Evolutionary conservation across 2,113 vertebrate genomes (phyloP), one percentile per base, ranked within the genome.

Genomic region (Eulemur rufifrons): DNA sequence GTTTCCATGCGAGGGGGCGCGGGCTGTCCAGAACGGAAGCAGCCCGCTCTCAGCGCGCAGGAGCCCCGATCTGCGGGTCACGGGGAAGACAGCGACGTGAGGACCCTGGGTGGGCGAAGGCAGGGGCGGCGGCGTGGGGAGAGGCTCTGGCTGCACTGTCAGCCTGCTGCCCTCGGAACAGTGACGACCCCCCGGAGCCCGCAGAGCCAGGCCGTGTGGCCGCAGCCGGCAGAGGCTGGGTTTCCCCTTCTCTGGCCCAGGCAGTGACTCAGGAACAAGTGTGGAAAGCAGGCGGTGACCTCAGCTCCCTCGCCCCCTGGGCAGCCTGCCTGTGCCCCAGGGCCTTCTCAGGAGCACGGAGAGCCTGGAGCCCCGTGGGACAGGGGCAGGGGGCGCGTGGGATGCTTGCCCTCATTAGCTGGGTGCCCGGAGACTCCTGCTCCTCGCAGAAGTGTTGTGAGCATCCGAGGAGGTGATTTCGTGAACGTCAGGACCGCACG

Each of bases 211-310:
- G 68, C 37, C 15, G 3, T 0, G 0, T n/a, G 56, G 45, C 37
- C 52, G 9, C 25, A 54, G 47, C 0, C 6, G 4, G 59, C 27
- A 81, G 50, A 17, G n/a, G 32, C 71, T 80, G 69, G 71, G 17
- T 29, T 88, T 97, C 83, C 87, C 93, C 92, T 88, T 83, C 23
- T 47, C 8, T 47, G 12, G 27, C 96, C 84, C 86, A 45, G 32
- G 11, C 69, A 39, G 47, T 97, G 92, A 96, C 86, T 97, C 92
- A 76, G 84, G 73, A 25, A 15, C n/a, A 39, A 61, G 29, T 20
- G 66, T 0, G 0, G 39, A 95, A 81, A 87, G 69, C 74, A 86
- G 71, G 68, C 21, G 4, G 34, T 95, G 84, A 97, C 87, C 59
- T 96, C 92, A 54, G 59, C 66, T 64, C 14, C 47, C 9, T 56